phyloP scores from a whole-genome alignment of 1,140 invertebrate species.

The Dendroctonus ponderosae region DNA sequence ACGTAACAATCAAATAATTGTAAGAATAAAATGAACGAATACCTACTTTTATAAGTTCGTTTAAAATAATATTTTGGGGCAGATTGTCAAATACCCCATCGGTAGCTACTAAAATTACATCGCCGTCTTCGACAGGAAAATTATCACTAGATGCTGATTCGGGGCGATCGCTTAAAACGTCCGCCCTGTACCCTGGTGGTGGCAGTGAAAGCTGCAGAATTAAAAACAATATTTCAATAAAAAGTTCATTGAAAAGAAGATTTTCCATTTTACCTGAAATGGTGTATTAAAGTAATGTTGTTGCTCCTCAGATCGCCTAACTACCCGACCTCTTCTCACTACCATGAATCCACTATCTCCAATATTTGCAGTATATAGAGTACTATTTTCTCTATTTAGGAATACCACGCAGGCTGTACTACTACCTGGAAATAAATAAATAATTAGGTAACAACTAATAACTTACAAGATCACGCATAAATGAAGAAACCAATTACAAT shows the following conservation, averaged over 20 bases:
- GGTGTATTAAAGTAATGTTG: slow-evolving; percentile 99
- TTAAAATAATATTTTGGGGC: slow-evolving; percentile 82
- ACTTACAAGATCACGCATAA: too few relatives aligned
- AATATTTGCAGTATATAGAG: slow-evolving; percentile 93
- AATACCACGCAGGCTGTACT: slow-evolving; percentile 96
- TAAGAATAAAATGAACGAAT: not conserved
- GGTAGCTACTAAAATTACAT: slow-evolving; percentile 93
- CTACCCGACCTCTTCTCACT: slow-evolving; percentile 79
- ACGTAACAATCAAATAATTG: too few relatives aligned
- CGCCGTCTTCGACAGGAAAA: slow-evolving; percentile 90
- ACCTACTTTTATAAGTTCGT: slow-evolving; percentile 67
- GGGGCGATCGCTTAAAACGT: slow-evolving; percentile 87
- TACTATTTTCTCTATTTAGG: slow-evolving; percentile 83
- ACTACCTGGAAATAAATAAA: slow-evolving; percentile 66
- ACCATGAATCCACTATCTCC: slow-evolving; percentile 98
- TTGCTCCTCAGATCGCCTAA: slow-evolving; percentile 92
- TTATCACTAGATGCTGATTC: slow-evolving; percentile 88
- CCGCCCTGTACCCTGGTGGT: slow-evolving; percentile 80
- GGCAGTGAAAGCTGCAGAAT: slow-evolving; percentile 70
- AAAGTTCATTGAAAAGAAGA: not conserved
- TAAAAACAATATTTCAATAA: slow-evolving; percentile 1
- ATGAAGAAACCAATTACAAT: too few relatives aligned
- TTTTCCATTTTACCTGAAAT: slow-evolving; percentile 66
- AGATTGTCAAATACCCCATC: slow-evolving; percentile 99
- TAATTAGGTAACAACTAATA: not conserved